Base-by-base conservation (phyloP, 2,888 invertebrate species). In the Opisthograptis luteolata region DNA sequence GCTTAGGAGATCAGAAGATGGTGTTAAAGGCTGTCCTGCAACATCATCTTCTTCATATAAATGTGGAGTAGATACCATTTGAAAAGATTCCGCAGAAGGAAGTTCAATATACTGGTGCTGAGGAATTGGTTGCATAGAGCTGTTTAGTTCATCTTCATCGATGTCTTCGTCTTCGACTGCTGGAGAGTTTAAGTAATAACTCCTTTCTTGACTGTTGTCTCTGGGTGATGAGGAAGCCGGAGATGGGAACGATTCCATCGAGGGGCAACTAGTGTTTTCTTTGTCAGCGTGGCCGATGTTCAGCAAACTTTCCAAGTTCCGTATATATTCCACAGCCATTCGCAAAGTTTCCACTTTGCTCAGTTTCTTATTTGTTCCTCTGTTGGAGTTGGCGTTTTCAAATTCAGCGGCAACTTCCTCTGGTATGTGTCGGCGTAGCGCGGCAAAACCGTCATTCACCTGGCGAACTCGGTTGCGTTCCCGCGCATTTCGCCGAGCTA, bases 391-490 rank as follows among this genome's bases (percentile, higher is more conserved):
- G 3, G 93, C 92, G 22, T 86, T 92, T 77, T 93, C 94, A 55
- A 93, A 95, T 0, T 92, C 93, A 40, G 93, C 91, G 0, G 96
- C 95, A 0, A 96, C 95, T 74, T 95, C 95, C 43, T 94, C 95
- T 0, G 97, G 97, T 59, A 97, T 97, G 75, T 96, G 96, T 66
- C 96, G 95, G 12, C 97, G 92, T 1, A 97, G 85, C n/a, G 95
- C 95, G 0, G 96, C 96, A 78, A 97, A 97, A 10, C 97, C 97
- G 70, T 96, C 96, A 84, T 97, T 97, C 15, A 97, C 97, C 92
- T 97, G 97, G 65, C 97, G 96, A 6, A 98, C 98, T 52, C 98
- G 93, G 84, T 98, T 98, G 12, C 98, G 91, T 92, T 98, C 98
- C 41, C 98, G 93, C 55, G 97, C 98, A 87, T 98, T 98, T 71